Conservation (phyloP, 2,797 vertebrate genomes). For the Catamblyrhynchus diadema region DNA sequence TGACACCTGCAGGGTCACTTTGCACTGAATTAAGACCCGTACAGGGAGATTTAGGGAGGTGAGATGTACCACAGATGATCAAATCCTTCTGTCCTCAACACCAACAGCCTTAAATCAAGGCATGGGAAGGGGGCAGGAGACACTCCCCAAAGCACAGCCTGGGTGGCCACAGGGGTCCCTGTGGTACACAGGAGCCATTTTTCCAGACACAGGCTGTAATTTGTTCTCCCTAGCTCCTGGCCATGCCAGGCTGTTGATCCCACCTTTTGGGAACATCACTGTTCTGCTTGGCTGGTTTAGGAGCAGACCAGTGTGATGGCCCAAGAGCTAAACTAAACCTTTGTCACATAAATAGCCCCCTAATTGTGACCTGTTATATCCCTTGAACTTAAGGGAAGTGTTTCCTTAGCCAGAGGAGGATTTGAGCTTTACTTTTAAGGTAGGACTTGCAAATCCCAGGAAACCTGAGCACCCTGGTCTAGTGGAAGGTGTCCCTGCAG, state of each 20-base stretch:
- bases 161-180: background rate
- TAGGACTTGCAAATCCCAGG: background rate
- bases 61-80: background rate
- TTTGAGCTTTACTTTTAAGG: background rate
- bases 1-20: background rate
- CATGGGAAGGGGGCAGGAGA: background rate
- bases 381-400: background rate
- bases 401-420: background rate
- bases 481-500: background rate
- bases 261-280: accelerated
- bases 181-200: background rate
- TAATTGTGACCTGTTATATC: background rate
- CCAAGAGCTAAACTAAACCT: background rate
- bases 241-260: background rate
- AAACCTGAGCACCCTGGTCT: background rate
- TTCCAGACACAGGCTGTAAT: background rate
- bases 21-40: accelerated
- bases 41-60: background rate
- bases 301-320: background rate
- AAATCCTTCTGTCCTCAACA: background rate
- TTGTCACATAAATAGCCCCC: background rate
- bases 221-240: background rate
- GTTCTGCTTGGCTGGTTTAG: background rate
- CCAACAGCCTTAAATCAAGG: background rate
- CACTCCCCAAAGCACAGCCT: background rate